Conservation (phyloP, 2,797 vertebrate genomes). For the Sparus aurata region DNA sequence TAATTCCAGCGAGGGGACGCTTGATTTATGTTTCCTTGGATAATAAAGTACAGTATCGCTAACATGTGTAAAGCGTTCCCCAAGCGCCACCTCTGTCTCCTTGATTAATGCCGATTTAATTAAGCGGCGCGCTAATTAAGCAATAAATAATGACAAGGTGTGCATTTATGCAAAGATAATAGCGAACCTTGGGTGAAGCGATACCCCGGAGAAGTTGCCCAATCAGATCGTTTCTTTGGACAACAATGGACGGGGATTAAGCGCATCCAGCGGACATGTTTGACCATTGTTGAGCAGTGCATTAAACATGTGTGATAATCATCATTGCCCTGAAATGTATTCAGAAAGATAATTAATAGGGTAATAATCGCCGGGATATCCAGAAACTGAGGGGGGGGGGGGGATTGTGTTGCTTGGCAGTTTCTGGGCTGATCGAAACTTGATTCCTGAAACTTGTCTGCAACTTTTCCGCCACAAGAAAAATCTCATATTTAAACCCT, state of each 20-base stretch:
- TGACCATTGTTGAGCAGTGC: slow-evolving; percentile 66
- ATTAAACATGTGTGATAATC: slow-evolving; percentile 58
- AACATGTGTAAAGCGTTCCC: slow-evolving; percentile 86
- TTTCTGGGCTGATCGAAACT: slow-evolving; percentile 11
- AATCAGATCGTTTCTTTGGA: slow-evolving; percentile 70
- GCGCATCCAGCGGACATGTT: slow-evolving; percentile 50
- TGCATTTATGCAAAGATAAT: slow-evolving; percentile 84
- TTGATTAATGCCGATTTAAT: slow-evolving; percentile 89
- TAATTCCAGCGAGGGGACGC: slow-evolving; percentile 69
- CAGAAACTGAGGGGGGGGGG: not conserved
- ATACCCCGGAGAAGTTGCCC: slow-evolving; percentile 70
- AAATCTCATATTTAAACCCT: not conserved
- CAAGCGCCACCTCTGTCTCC: slow-evolving; percentile 81
- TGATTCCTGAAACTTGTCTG: slow-evolving; percentile 15
- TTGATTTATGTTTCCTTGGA: slow-evolving; percentile 82
- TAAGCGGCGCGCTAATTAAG: slow-evolving; percentile 85
- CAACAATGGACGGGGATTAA: slow-evolving; percentile 70
- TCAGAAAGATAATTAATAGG: slow-evolving; percentile 52
- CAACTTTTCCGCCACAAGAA: slow-evolving; percentile 20
- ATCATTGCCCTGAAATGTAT: slow-evolving; percentile 48
- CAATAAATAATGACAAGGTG: slow-evolving; percentile 88
- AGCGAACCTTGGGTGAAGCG: slow-evolving; percentile 72
- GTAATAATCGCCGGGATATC: slow-evolving; percentile 42
- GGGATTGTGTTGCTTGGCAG: not conserved
- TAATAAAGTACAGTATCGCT: slow-evolving; percentile 86